Evolutionary conservation across 2,797 vertebrate genomes (phyloP).

Genomic region (Adelosebastes latens): DNA sequence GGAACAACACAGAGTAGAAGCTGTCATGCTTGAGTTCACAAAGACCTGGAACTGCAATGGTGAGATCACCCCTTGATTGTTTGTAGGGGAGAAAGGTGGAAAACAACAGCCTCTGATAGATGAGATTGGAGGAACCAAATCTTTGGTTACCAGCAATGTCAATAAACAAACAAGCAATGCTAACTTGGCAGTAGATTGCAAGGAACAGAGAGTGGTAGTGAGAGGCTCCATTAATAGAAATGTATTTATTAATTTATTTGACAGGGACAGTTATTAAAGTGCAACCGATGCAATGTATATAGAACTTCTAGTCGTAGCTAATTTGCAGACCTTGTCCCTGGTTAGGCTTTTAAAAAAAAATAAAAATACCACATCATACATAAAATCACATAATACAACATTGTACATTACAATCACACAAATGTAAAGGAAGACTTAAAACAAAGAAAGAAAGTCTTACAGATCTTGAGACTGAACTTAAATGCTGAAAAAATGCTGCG

Average conservation of each 20-base stretch:
- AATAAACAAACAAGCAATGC: background rate
- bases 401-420: too few species aligned
- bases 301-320: too few species aligned
- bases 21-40: background rate
- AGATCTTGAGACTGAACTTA: background rate
- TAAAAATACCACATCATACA: too few species aligned
- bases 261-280: too few species aligned
- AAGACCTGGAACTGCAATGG: background rate
- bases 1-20: background rate
- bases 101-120: background rate
- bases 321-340: rapidly evolving
- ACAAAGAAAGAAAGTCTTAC: background rate
- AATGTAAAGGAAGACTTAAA: background rate
- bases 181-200: background rate
- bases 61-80: background rate
- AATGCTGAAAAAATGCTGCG: background rate
- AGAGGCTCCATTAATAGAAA: background rate
- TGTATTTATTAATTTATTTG: too few species aligned
- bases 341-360: too few species aligned
- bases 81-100: background rate
- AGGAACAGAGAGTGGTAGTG: too few species aligned
- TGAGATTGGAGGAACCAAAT: background rate
- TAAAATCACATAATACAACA: too few species aligned
- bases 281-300: too few species aligned
- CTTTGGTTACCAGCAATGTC: background rate